Evolutionary conservation across 2,113 vertebrate species (phyloP), one percentile per base, ranked within the genome.

Genomic region (Prionailurus viverrinus): DNA sequence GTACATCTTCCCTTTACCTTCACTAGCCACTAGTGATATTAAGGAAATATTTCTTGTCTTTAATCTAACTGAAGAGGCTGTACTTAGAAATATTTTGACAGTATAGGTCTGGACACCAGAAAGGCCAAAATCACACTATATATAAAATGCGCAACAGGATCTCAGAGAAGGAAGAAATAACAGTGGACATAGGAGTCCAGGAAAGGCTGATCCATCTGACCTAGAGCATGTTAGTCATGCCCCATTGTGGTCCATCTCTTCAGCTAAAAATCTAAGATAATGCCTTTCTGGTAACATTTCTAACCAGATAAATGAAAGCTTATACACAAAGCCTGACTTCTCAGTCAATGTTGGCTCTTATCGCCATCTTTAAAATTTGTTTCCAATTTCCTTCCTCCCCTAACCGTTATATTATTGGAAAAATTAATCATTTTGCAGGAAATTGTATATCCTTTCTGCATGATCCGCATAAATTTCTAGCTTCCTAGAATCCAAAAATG

Each of bases 61-160:
- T 96, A 83, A 48, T 41, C 48, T 82, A 73, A 82, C 61, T 39
- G n/a, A 82, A 89, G 33, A 97, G 31, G 2, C 51, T 76, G 36
- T 95, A 55, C 29, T 94, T 73, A 68, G 93, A 90, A 93, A 94
- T 27, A 92, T 92, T 95, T 90, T 97, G 85, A 94, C 27, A 82
- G 16, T 16, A 0, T 61, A 45, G 27, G 36, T 68, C 21, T 91
- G 68, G 25, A 80, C 93, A 88, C 94, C 81, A 89, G 86, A 95
- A 93, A 51, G 68, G 55, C 78, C 61, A 83, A 95, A 82, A 83
- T 31, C 11, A 58, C 27, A 63, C 53, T 45, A 21, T 5, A 21
- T 71, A 13, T 71, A 65, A 94, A 93, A 89, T 25, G 36, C 25
- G 4, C 66, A 74, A 55, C 25, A 41, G 27, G 39, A 69, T 80